Evolutionary conservation across 2,113 vertebrate species (phyloP), one percentile per base, ranked within the genome.

Genomic region (Monopterus albus): DNA sequence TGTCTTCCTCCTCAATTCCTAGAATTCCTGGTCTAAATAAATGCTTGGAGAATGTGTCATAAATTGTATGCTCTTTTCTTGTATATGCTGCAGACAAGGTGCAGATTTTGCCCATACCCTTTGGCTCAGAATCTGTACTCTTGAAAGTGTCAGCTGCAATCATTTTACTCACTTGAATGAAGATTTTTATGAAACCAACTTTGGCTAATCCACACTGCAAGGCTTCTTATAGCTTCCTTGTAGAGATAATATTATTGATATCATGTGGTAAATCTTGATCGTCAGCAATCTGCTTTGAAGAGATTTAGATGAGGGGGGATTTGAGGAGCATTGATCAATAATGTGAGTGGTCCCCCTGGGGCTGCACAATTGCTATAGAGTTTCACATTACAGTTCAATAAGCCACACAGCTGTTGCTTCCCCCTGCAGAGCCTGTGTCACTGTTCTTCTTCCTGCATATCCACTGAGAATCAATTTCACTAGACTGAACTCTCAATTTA

Each of bases 181-280:
- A 71, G 78, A 43, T 78, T 74, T 62, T 64, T 78, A 74, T 68
- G 72, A 82, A 82, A 62, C 82, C 83, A 83, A 72, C 80, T 75
- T 59, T 58, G 68, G 67, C 75, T 87, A 84, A 86, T 82, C 78
- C 52, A 29, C 78, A 78, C 35, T 52, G 69, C 61, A 38, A 36
- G 70, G 6, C 53, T 31, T 64, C 66, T 42, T 61, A 82, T 61
- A 36, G 75, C 53, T 63, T 75, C 68, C 51, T 69, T 39, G 66
- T 61, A 52, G 50, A 83, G 71, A 79, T 72, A 66, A 72, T 79
- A 86, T 78, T 72, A 82, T 72, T 63, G 60, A 65, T 69, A 59
- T 42, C 65, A 50, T 72, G 74, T 69, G 79, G 77, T 84, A 75
- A 83, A 84, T 77, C 56, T 67, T 65, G 70, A 82, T 82, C 15